A percentile compares a stretch with the other conserved stretches of the same genome.
Evolutionary conservation across 1,140 invertebrate genomes (phyloP).

Genomic region (Argopecten irradians): DNA sequence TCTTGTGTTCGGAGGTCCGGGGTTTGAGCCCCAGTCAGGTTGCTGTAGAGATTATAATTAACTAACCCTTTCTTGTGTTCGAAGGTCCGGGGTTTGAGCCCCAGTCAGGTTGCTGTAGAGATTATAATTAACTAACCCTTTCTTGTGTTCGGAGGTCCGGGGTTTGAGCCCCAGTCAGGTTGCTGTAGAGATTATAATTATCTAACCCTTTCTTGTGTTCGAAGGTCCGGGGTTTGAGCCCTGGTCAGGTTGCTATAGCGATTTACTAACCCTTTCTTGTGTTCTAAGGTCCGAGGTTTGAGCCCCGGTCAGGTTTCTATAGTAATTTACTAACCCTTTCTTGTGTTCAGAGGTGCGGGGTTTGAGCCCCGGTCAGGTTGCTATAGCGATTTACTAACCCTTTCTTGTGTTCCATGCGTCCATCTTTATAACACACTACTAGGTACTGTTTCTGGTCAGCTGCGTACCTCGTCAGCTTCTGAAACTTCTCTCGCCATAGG

Average conservation of each 20-base stretch:
- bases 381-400: slow-evolving; percentile 59
- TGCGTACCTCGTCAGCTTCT: slow-evolving; percentile 54
- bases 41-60: no score
- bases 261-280: no score
- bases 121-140: no score
- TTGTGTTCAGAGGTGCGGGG: not conserved
- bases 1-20: no score
- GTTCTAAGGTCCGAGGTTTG: not conserved
- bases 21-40: no score
- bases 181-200: not conserved
- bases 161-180: no score
- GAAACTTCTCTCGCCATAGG: slow-evolving; percentile 67
- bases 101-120: no score
- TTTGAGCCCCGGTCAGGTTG: not conserved
- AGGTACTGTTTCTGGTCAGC: slow-evolving; percentile 73
- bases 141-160: slow-evolving; percentile 2
- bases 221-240: no score
- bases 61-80: no score
- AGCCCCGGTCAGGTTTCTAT: not conserved
- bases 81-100: no score
- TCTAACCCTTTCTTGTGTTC: slow-evolving; percentile 10
- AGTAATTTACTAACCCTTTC: slow-evolving; percentile 64
- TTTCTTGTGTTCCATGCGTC: slow-evolving; percentile 66
- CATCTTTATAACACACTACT: slow-evolving; percentile 66
- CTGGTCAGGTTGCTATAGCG: no score